Evolutionary conservation across 92 coral and sea anemone genomes (phyloP).

Genomic region (Chrysogorgia sp.): DNA sequence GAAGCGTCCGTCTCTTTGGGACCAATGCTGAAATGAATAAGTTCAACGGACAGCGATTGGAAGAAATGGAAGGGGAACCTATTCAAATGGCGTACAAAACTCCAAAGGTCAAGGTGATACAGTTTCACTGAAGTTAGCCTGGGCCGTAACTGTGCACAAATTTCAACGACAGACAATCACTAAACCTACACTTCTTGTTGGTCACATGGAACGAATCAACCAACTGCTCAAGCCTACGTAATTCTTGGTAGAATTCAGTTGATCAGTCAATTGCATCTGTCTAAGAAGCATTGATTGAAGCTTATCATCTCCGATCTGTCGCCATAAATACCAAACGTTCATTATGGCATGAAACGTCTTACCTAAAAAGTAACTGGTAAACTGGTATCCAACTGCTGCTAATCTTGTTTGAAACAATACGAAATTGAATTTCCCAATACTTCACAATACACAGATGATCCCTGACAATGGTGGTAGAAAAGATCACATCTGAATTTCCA

Average conservation of each 20-base stretch:
- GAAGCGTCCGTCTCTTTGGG: conserved; percentile 24
- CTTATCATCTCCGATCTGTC: conserved; percentile 15
- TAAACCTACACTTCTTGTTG: conserved; percentile 26
- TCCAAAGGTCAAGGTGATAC: conserved; percentile 29
- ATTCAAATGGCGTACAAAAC: conserved; percentile 11
- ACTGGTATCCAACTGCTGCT: too few species aligned
- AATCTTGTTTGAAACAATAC: too few species aligned
- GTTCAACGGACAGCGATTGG: too few species aligned
- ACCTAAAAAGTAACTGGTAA: too few species aligned
- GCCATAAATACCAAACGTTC: conserved; percentile 21
- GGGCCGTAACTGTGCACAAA: not conserved
- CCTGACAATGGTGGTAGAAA: too few species aligned
- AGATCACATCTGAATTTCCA: too few species aligned
- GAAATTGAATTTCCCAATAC: too few species aligned
- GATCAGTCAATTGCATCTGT: conserved; percentile 17
- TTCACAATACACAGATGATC: too few species aligned
- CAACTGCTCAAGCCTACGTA: conserved; percentile 30
- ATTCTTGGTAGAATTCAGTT: conserved; percentile 29
- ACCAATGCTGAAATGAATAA: too few species aligned
- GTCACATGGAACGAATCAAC: conserved; percentile 27
- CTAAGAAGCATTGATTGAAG: conserved; percentile 27
- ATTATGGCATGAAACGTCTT: conserved; percentile 7
- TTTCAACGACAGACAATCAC: conserved; percentile 21
- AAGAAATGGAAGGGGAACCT: conserved; percentile 17
- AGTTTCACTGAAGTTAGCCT: conserved; percentile 20